Conservation (phyloP, 1,140 invertebrate species). For the Streblospio benedicti region DNA sequence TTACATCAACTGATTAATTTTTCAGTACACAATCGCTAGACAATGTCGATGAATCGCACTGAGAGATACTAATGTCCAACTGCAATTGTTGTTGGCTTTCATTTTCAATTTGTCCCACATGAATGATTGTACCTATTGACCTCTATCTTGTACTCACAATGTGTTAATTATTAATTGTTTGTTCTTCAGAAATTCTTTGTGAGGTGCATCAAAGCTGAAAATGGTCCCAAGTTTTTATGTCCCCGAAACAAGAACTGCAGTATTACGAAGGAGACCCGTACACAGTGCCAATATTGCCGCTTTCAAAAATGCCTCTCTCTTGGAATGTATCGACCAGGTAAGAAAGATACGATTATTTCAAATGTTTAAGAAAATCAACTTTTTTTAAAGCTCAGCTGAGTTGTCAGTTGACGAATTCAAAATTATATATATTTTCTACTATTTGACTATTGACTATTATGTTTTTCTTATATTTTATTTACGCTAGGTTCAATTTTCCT, state of each 20-base stretch:
- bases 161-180: constrained; percentile 1
- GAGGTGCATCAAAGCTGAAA: constrained; percentile 35
- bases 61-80: not conserved
- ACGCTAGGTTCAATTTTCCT: too few relatives aligned
- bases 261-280: constrained; percentile 43
- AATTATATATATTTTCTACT: too few relatives aligned
- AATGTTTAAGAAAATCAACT: not conserved
- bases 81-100: too few relatives aligned
- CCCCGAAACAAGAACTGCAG: constrained; percentile 34
- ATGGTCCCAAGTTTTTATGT: constrained; percentile 41
- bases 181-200: constrained; percentile 47
- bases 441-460: too few relatives aligned
- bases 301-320: constrained; percentile 98
- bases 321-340: constrained; percentile 97
- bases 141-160: not conserved
- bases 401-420: too few relatives aligned
- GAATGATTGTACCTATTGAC: not conserved
- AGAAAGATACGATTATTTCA: constrained; percentile 8
- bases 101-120: not conserved
- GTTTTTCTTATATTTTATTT: too few relatives aligned
- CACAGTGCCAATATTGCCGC: constrained; percentile 88
- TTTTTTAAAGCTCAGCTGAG: not conserved
- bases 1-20: not conserved
- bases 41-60: not conserved
- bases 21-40: not conserved